Evolutionary conservation across 2,888 invertebrate species (phyloP).

Genomic region (Spisula solida): DNA sequence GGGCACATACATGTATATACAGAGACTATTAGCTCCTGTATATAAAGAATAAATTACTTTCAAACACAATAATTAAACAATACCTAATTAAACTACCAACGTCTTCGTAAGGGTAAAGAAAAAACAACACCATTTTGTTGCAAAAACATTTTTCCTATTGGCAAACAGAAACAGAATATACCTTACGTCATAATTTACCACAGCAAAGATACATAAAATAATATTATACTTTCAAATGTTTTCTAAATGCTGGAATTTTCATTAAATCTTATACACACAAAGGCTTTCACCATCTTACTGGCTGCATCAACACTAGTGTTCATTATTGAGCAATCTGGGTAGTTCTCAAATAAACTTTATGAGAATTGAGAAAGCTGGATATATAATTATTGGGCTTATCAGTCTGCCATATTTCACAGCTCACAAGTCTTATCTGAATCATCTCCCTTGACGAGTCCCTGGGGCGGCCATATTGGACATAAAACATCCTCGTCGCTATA

Average conservation of each 20-base stretch:
- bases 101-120: no score
- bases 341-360: slow-evolving; percentile 39
- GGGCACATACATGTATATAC: no score
- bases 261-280: slow-evolving; percentile 8
- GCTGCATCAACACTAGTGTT: neutral
- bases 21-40: no score
- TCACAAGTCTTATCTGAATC: slow-evolving; percentile 38
- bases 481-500: slow-evolving; percentile 39
- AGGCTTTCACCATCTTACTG: slow-evolving; percentile 24
- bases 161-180: neutral
- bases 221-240: neutral
- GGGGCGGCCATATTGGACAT: slow-evolving; percentile 46
- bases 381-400: slow-evolving; percentile 45
- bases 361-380: slow-evolving; percentile 30
- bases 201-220: neutral
- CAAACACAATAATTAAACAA: no score
- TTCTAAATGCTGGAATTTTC: slow-evolving; percentile 13
- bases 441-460: slow-evolving; percentile 51
- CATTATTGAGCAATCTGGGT: slow-evolving; percentile 17
- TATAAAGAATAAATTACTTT: no score
- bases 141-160: no score
- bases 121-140: no score
- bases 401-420: slow-evolving; percentile 34
- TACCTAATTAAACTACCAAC: no score
- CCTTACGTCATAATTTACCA: neutral